These are phyloP conservation scores for Mormoops blainvillei DNA, from an alignment of 2,113 vertebrate genomes.

Conservation along the genomic window DNA sequence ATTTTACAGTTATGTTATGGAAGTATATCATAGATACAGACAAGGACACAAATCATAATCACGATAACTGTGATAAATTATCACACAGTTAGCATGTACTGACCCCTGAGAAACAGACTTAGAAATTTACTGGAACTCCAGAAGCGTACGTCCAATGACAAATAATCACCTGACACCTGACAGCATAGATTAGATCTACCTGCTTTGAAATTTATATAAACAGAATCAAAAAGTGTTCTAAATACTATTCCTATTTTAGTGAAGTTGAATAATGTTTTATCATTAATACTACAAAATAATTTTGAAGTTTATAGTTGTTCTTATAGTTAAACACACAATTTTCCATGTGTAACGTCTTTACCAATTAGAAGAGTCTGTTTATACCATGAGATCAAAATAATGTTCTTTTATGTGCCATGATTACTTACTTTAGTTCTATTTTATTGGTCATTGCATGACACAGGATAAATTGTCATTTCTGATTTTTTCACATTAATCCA, in stretches of 20 bases:
- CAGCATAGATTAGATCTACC: neutral
- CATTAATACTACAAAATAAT: neutral
- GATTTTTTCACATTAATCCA: neutral
- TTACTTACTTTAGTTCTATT: neutral
- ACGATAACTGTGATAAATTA: neutral
- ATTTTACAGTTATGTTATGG: neutral
- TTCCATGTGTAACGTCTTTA: neutral
- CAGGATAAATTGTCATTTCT: neutral
- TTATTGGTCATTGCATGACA: neutral
- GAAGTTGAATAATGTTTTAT: neutral
- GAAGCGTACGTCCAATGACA: rapidly evolving
- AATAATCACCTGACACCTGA: neutral
- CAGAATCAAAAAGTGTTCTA: neutral
- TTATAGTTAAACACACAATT: neutral
- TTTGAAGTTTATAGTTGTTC: neutral
- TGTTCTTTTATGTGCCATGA: neutral
- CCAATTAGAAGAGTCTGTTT: neutral
- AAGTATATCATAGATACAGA: neutral
- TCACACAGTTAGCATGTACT: neutral
- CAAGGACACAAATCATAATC: neutral
- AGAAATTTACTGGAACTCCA: neutral
- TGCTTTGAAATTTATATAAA: neutral
- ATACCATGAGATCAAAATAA: neutral
- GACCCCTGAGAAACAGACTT: neutral
- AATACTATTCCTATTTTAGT: neutral